Conservation (phyloP, 2,888 invertebrate species). For the Shargacucullia verbasci region DNA sequence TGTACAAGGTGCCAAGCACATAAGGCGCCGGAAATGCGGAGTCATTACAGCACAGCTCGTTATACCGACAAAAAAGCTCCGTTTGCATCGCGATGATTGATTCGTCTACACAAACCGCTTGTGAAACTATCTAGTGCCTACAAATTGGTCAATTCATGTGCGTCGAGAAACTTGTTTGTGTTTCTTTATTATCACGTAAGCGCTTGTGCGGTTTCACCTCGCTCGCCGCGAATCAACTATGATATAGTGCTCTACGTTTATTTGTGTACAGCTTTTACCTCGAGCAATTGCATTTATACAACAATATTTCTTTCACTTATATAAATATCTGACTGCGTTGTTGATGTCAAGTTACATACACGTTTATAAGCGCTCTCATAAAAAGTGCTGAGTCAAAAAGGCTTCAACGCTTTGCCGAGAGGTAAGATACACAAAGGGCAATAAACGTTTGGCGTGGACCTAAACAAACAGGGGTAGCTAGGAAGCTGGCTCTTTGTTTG, state of each 20-base stretch:
- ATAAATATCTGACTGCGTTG: constrained; percentile 61
- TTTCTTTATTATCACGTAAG: constrained; percentile 72
- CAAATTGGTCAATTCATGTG: constrained; percentile 80
- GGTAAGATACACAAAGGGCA: constrained; percentile 87
- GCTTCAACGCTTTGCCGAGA: constrained; percentile 85
- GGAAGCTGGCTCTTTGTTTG: constrained; percentile 88
- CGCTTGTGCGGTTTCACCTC: constrained; percentile 68
- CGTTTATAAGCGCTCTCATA: constrained; percentile 83
- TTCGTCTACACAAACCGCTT: constrained; percentile 75
- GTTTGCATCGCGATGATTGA: constrained; percentile 77
- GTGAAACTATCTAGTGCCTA: constrained; percentile 75
- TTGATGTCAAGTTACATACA: constrained; percentile 76
- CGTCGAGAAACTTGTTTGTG: constrained; percentile 74
- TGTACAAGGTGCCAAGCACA: constrained; percentile 63
- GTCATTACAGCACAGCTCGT: constrained; percentile 77
- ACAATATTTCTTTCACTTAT: constrained; percentile 52
- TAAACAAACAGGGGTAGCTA: constrained; percentile 89
- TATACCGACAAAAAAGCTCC: constrained; percentile 76
- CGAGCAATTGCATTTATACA: constrained; percentile 59
- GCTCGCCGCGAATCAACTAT: constrained; percentile 62
- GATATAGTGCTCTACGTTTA: constrained; percentile 61
- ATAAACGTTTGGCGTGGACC: constrained; percentile 87
- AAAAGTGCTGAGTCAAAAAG: constrained; percentile 88
- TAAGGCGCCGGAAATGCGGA: constrained; percentile 70
- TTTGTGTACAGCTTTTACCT: constrained; percentile 64